These are phyloP conservation scores for Ormyrus thymus DNA, from an alignment of 2,888 invertebrate species.

Conservation along the genomic window DNA sequence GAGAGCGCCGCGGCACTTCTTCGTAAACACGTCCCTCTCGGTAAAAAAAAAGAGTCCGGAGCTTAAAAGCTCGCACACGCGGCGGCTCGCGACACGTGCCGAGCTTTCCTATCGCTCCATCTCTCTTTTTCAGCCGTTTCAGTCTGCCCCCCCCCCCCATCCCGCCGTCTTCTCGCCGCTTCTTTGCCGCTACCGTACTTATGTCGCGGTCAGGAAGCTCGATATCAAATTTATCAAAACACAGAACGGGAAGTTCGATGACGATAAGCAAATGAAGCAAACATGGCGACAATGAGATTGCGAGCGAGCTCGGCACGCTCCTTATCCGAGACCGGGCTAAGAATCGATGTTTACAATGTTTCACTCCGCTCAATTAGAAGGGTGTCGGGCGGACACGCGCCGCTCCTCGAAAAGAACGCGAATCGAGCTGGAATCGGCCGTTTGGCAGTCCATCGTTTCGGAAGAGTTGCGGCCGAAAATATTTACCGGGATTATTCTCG, in stretches of 20 bases:
- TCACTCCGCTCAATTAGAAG: no score
- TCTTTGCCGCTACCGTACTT: background rate
- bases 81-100: constrained; percentile 34
- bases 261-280: constrained; percentile 59
- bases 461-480: no score
- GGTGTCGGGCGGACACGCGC: no score
- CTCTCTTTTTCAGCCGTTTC: background rate
- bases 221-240: constrained; percentile 71
- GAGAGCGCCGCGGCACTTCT: background rate
- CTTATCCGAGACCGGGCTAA: background rate
- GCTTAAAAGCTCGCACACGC: constrained; percentile 22
- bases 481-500: no score
- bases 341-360: background rate
- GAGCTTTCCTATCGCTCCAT: background rate
- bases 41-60: background rate
- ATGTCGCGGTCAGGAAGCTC: constrained; percentile 64
- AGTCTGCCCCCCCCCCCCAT: background rate
- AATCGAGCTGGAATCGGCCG: no score
- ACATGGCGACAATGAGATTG: constrained; percentile 29
- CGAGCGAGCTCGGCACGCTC: background rate
- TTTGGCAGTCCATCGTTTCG: no score
- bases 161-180: constrained; percentile 2
- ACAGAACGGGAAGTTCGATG: constrained; percentile 66
- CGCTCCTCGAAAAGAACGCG: no score
- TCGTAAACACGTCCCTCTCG: constrained; percentile 10